These are phyloP conservation scores for Pangasius djambal DNA, from an alignment of 2,797 vertebrate genomes.

Conservation along the genomic window DNA sequence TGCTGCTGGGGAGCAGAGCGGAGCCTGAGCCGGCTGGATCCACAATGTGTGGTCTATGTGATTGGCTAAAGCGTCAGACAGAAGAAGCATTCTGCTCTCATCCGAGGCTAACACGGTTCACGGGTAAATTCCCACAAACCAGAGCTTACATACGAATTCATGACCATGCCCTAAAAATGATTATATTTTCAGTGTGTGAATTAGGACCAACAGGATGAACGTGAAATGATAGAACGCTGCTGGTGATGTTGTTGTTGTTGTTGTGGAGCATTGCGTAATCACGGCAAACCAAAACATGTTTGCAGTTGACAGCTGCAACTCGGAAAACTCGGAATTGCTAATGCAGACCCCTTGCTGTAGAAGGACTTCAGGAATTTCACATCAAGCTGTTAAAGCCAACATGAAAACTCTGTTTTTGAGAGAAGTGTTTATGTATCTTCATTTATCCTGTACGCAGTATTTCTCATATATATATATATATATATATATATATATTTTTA, in stretches of 20 bases:
- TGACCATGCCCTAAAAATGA: not conserved
- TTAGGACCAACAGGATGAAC: not conserved
- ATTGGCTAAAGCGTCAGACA: not conserved
- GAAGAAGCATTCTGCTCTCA: constrained; percentile 24
- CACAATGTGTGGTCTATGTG: constrained; percentile 35
- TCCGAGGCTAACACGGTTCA: not conserved
- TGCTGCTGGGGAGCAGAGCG: constrained; percentile 1
- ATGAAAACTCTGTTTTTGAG: not conserved
- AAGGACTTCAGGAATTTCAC: constrained; percentile 2
- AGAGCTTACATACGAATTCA: not conserved
- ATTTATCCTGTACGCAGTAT: not conserved
- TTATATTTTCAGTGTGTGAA: not conserved
- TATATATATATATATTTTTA: not conserved
- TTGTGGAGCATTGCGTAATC: not conserved
- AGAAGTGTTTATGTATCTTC: not conserved
- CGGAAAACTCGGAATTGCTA: not conserved
- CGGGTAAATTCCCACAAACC: not conserved
- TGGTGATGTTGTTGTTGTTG: not conserved
- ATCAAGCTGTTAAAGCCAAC: not conserved
- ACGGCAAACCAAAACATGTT: not conserved
- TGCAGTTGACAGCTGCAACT: not conserved
- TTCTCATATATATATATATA: not conserved
- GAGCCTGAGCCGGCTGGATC: constrained; percentile 7
- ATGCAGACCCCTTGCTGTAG: not conserved
- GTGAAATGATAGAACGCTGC: not conserved